Base-by-base conservation (phyloP, 2,888 invertebrate species). In the Buathra laborator region DNA sequence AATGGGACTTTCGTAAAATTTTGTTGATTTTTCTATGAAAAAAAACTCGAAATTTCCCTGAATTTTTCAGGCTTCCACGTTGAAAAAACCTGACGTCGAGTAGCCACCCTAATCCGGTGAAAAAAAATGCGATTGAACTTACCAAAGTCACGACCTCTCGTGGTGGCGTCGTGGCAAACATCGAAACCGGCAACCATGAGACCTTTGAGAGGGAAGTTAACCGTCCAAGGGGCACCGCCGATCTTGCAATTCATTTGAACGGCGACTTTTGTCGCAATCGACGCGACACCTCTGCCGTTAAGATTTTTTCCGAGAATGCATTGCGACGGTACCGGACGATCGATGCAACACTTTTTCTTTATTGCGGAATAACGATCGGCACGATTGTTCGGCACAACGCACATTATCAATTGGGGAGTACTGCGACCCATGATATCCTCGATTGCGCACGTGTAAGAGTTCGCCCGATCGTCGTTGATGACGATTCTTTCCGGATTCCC, bases 171-270 rank as follows among this genome's bases (percentile, higher is more conserved):
- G 92, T 98, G 98, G 90, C 98, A 98, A 1, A 98, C 97, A 92
- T 99, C 99, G 90, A 97, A 98, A 0, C 98, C 99, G 7, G 97
- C 95, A 0, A 98, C 96, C 98, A 99, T 98, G 2, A 97, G 93
- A 32, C 94, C 95, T 3, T 90, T 91, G 0, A 96, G 83, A 0
- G 98, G 97, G 44, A 97, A 94, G 0, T 95, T 95, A 0, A 98
- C 95, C 1, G 95, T 94, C 99, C 99, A 99, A 0, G 98, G 97
- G 0, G 97, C 97, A 0, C 99, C 99, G 24, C 99, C 98, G 48
- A 99, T 93, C 94, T 99, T 99, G 90, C 98, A 98, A 92, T 98
- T 98, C 88, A 99, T 96, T 92, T 99, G 99, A 19, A 99, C 97
- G 0, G 97, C 97, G 0, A 99, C 96, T 94, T 99, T 99, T 0